These are phyloP conservation scores for Pedicia rivosa DNA, from an alignment of 2,888 invertebrate species.

Conservation along the genomic window DNA sequence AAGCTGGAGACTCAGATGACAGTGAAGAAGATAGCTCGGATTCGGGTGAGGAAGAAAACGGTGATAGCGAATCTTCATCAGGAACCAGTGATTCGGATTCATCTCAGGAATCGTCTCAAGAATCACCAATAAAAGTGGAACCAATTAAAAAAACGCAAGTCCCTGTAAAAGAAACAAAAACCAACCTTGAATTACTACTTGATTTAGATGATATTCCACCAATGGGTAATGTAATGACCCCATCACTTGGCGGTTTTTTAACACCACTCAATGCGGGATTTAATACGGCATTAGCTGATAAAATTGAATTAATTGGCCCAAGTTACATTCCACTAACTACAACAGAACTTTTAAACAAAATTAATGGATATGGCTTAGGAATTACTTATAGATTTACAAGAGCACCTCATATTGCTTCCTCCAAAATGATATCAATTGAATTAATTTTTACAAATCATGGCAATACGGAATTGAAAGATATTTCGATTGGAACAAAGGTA, in stretches of 20 bases:
- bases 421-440: slow-evolving; percentile 67
- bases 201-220: slow-evolving; percentile 67
- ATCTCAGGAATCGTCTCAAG: not conserved
- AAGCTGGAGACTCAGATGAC: slow-evolving; percentile 17
- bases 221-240: slow-evolving; percentile 48
- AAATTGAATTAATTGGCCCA: slow-evolving; percentile 42
- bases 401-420: slow-evolving; percentile 65
- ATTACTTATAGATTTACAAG: slow-evolving; percentile 55
- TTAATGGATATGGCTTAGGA: slow-evolving; percentile 50
- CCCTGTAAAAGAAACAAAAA: too few relatives aligned
- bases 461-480: slow-evolving; percentile 43
- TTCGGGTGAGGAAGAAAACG: slow-evolving; percentile 22
- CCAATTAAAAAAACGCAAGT: slow-evolving; percentile 11
- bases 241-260: slow-evolving; percentile 62
- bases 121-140: slow-evolving; percentile 6
- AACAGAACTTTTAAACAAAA: slow-evolving; percentile 52
- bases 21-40: slow-evolving; percentile 22
- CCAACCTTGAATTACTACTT: slow-evolving; percentile 66
- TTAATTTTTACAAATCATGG: slow-evolving; percentile 60
- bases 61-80: slow-evolving; percentile 16
- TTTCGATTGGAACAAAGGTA: slow-evolving; percentile 27
- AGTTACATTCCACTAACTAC: slow-evolving; percentile 40
- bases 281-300: slow-evolving; percentile 5
- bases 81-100: slow-evolving; percentile 6
- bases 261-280: slow-evolving; percentile 39